These are phyloP conservation scores for Pavo muticus DNA, from an alignment of 2,113 vertebrate species.

Conservation along the genomic window DNA sequence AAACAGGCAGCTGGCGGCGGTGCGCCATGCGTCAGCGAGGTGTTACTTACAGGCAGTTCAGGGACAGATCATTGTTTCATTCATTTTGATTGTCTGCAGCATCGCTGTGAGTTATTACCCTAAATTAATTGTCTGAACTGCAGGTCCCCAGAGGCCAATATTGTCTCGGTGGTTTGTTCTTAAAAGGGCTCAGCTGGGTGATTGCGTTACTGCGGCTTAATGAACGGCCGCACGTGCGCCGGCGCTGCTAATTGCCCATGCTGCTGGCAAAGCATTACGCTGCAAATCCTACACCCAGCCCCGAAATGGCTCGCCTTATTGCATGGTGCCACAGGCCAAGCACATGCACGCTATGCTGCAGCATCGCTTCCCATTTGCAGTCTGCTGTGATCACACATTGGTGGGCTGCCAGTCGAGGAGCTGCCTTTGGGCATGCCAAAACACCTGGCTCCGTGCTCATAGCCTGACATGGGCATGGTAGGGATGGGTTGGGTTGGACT, in stretches of 20 bases:
- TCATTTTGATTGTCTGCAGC: background rate
- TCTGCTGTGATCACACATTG: no score
- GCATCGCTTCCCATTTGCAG: background rate
- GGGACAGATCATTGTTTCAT: background rate
- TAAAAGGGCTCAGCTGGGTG: constrained; percentile 29
- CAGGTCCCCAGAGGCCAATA: background rate
- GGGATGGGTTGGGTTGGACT: no score
- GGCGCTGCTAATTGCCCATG: rapidly evolving
- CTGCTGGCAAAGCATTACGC: rapidly evolving
- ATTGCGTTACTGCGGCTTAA: background rate
- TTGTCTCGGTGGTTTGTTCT: background rate
- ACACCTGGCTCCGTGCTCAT: background rate
- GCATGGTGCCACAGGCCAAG: background rate
- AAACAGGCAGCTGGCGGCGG: rapidly evolving
- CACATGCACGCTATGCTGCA: rapidly evolving
- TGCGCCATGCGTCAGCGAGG: background rate
- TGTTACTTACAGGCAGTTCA: background rate
- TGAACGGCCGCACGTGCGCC: rapidly evolving
- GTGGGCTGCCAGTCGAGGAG: background rate
- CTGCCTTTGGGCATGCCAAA: background rate
- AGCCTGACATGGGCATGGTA: no score
- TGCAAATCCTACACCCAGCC: background rate
- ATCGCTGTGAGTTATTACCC: background rate
- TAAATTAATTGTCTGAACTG: constrained; percentile 5
- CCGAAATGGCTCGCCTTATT: background rate